phyloP scores from a whole-genome alignment of 1,140 invertebrate species.

The Harlomillsia oculata region DNA sequence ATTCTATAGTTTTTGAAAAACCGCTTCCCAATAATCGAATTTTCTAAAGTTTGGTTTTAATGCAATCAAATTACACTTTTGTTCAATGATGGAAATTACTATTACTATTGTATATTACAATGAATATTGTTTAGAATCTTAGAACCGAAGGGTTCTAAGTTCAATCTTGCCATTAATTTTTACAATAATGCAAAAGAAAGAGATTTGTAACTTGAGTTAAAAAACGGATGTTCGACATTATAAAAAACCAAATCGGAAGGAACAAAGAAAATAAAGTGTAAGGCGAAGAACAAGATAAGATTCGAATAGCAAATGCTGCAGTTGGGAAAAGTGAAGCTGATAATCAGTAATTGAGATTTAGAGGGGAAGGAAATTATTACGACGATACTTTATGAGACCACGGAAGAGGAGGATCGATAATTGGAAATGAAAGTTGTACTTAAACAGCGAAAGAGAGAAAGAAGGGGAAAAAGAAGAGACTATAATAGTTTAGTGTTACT shows the following conservation, averaged over 20 bases:
- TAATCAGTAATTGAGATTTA: conserved; percentile 19
- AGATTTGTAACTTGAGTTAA: no score
- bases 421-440: conserved; percentile 9
- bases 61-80: no score
- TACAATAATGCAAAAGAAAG: no score
- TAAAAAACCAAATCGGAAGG: neutral
- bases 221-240: no score
- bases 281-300: neutral
- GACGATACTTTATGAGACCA: conserved; percentile 16
- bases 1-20: no score
- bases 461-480: neutral
- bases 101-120: no score
- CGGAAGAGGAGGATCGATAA: conserved; percentile 1
- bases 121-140: no score
- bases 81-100: no score
- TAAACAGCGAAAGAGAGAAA: neutral
- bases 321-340: conserved; percentile 2
- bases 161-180: no score
- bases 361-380: conserved; percentile 17
- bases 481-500: neutral
- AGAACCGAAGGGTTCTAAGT: no score
- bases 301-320: neutral
- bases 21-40: no score
- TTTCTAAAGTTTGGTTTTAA: no score
- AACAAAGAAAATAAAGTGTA: neutral